Evolutionary conservation across 1,140 invertebrate genomes (phyloP).

Genomic region (Drosophila kohkoa): DNA sequence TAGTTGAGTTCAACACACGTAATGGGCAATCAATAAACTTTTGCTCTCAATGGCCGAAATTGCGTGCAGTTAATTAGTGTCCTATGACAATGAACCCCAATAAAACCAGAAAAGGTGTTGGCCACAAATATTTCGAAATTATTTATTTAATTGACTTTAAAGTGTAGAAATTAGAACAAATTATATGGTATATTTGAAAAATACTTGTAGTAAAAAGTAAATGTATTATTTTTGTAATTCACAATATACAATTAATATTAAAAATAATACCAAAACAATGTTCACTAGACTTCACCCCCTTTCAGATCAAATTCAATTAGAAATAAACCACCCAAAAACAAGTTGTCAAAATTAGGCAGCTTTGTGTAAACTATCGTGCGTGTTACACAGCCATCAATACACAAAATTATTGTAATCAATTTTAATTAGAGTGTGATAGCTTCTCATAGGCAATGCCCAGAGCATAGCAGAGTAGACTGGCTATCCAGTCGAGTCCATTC

Average conservation of each 20-base stretch:
- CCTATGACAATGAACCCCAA: slow-evolving; percentile 44
- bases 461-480: neutral
- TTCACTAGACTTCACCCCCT: no score
- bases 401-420: slow-evolving; percentile 78
- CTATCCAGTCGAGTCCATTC: neutral
- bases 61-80: slow-evolving; percentile 77
- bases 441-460: neutral
- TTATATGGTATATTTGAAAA: no score
- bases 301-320: no score
- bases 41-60: slow-evolving; percentile 32
- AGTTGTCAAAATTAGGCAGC: slow-evolving; percentile 50
- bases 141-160: slow-evolving; percentile 44
- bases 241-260: no score
- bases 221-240: no score
- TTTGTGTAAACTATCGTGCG: slow-evolving; percentile 52
- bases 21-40: slow-evolving; percentile 48
- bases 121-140: slow-evolving; percentile 54
- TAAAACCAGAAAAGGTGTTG: slow-evolving; percentile 63
- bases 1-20: slow-evolving; percentile 15
- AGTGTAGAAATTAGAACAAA: no score
- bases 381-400: slow-evolving; percentile 69
- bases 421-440: slow-evolving; percentile 69
- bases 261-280: no score
- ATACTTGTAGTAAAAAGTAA: no score
- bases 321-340: neutral